Evolutionary conservation across 35 echinoderm and acorn worm species (phyloP), one percentile per base, ranked within the genome.

Genomic region (Apostichopus parvimensis): DNA sequence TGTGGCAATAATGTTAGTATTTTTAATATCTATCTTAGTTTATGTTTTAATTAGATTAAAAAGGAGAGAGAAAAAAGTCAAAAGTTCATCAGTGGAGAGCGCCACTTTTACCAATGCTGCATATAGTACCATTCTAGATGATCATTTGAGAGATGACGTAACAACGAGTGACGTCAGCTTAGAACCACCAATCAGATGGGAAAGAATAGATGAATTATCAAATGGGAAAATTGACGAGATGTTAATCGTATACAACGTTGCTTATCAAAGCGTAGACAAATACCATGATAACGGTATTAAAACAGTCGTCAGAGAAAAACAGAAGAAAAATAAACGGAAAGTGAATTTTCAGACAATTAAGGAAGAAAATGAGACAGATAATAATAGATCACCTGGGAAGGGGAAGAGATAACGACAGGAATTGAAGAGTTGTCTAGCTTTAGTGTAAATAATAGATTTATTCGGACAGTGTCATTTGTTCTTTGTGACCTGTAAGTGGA

Each of bases 261-360:
- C 24, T 22, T 88, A 88, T 66, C 86, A 88, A 64, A 88, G 64
- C 45, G 24, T 88, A n/a, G 86, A 88, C 64, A 88, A 88, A 17
- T 88, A 88, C 26, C 60, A 73, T 34, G 86, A 88, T 57, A 88
- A 88, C 62, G 64, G 86, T 23, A 53, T 88, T 4, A 88, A 88
- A 17, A 73, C 71, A n/a, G 64, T 65, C 24, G 28, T 1, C 1
- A 25, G 61, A 54, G 61, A 34, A 6, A 88, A 73, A 72, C 18
- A 17, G 45, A 72, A 66, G 64, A 88, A 73, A 13, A 88, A 8
- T 9, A 88, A 88, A 88, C 9, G 4, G 20, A 88, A 88, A 73
- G 86, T 88, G 2, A 88, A 88, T 17, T 88, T 88, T 73, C 86
- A 88, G 64, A 88, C 86, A 7, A 88, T 88, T 21, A 88, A 88